Percentiles rank a stretch among this genome's conserved stretches.
These are phyloP conservation scores for Palythoa grandis DNA, from an alignment of 92 coral and sea anemone species.

Conservation along the genomic window DNA sequence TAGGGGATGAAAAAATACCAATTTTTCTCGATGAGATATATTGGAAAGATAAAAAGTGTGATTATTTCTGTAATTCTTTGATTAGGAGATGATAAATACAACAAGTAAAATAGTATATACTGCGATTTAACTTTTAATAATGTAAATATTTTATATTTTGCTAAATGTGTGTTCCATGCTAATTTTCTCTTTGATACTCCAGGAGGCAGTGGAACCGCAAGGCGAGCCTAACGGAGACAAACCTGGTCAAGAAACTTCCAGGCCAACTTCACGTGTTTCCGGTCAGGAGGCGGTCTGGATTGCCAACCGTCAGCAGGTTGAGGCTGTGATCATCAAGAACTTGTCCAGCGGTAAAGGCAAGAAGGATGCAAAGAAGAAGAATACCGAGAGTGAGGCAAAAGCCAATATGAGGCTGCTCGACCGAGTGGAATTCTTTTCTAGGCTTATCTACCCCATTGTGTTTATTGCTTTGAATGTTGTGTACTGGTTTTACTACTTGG, in stretches of 20 bases:
- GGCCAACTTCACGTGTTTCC: conserved; percentile 52
- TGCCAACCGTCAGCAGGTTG: conserved; percentile 82
- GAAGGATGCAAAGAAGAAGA: conserved; percentile 10
- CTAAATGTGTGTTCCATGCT: neutral
- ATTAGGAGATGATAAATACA: too few relatives aligned
- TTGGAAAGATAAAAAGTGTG: too few relatives aligned
- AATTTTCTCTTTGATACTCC: neutral
- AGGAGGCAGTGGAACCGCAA: conserved; percentile 49
- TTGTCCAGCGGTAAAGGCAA: conserved; percentile 51
- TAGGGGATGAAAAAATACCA: too few relatives aligned
- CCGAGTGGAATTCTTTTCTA: conserved; percentile 78
- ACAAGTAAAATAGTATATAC: too few relatives aligned
- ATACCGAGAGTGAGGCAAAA: conserved; percentile 28
- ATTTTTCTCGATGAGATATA: too few relatives aligned
- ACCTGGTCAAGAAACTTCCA: conserved; percentile 51
- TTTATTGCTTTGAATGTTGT: conserved; percentile 72
- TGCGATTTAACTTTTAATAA: too few relatives aligned
- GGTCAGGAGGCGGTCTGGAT: conserved; percentile 93
- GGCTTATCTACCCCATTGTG: conserved; percentile 77
- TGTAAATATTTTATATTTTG: too few relatives aligned
- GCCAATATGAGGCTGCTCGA: conserved; percentile 64
- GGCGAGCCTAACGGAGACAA: conserved; percentile 52
- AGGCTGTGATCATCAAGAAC: conserved; percentile 76
- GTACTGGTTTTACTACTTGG: conserved; percentile 76
- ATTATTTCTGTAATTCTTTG: too few relatives aligned